Base-by-base conservation (phyloP, 1,140 invertebrate genomes). In the Diploscapter pachys region DNA sequence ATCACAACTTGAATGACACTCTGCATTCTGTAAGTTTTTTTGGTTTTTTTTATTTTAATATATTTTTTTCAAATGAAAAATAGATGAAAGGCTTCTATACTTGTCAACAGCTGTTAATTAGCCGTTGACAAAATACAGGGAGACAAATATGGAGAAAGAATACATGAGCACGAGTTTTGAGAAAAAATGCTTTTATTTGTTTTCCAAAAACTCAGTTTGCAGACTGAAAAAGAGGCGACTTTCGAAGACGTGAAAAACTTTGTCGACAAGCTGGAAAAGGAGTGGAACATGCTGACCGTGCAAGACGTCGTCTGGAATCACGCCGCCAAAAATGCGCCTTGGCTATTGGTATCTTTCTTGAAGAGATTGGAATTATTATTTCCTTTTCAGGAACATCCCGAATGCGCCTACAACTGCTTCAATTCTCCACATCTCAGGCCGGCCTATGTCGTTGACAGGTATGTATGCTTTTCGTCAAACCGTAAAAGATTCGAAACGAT, bases 241-340 rank as follows among this genome's bases (percentile, higher is more conserved):
- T 91, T 92, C 82, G 89, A 91, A 3, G 91, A 95, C 82, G 86
- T 98, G 48, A 90, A 91, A 79, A 88, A 89, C 67, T 86, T 98
- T 3, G 89, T 92, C 5, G 86, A 90, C n/a, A 91, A 92, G 86
- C 91, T 98, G 88, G 89, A 91, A 72, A 90, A 88, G 51, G 92
- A 98, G 78, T 96, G 94, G 93, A 92, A 93, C 85, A 91, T 93
- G 64, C 87, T 96, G 63, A 93, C 93, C 56, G 91, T 99, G 78
- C 95, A 94, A 84, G 96, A 99, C 87, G 92, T 99, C 78, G 96
- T 99, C 63, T 88, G 96, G 74, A 99, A 99, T 89, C 96, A 99
- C 86, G 96, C 96, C 3, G 94, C 96, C 1, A 85, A 94, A 96
- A 87, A 94, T 92, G 81, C 84, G 5, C 55, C 63, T 13, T 85